Evolutionary conservation across 2,797 vertebrate genomes (phyloP).

Genomic region (Borostomias antarcticus): DNA sequence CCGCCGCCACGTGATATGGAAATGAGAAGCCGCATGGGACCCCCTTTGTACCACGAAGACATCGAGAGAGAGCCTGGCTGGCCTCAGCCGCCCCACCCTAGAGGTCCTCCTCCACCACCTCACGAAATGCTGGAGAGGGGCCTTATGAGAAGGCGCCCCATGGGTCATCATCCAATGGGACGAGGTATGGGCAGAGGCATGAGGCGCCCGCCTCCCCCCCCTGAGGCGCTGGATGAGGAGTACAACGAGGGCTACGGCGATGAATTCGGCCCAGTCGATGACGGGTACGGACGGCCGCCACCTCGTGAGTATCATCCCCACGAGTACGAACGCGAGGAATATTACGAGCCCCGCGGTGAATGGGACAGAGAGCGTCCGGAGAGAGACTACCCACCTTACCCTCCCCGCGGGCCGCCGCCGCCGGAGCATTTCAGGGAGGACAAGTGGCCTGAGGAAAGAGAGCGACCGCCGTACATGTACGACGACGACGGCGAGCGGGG

Average conservation of each 20-base stretch:
- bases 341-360: conserved; percentile 76
- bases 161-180: conserved; percentile 45
- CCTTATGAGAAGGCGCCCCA: conserved; percentile 64
- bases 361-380: conserved; percentile 81
- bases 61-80: conserved; percentile 65
- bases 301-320: conserved; percentile 75
- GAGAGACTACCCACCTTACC: conserved; percentile 75
- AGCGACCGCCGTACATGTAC: conserved; percentile 73
- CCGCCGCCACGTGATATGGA: conserved; percentile 74
- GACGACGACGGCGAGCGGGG: too few species aligned
- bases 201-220: conserved; percentile 66
- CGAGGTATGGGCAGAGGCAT: conserved; percentile 65
- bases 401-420: conserved; percentile 73
- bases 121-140: conserved; percentile 71
- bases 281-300: conserved; percentile 77
- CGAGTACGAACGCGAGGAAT: conserved; percentile 78
- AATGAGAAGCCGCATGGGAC: conserved; percentile 51
- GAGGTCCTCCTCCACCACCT: conserved; percentile 75
- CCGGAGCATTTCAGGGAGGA: conserved; percentile 85
- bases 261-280: conserved; percentile 71
- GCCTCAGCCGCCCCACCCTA: conserved; percentile 66
- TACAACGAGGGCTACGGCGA: conserved; percentile 63
- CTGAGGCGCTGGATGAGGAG: conserved; percentile 74
- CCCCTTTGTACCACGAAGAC: conserved; percentile 58
- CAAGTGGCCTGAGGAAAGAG: conserved; percentile 84